Base-by-base conservation (phyloP, 2,797 vertebrate genomes). In the Carduelis carduelis region DNA sequence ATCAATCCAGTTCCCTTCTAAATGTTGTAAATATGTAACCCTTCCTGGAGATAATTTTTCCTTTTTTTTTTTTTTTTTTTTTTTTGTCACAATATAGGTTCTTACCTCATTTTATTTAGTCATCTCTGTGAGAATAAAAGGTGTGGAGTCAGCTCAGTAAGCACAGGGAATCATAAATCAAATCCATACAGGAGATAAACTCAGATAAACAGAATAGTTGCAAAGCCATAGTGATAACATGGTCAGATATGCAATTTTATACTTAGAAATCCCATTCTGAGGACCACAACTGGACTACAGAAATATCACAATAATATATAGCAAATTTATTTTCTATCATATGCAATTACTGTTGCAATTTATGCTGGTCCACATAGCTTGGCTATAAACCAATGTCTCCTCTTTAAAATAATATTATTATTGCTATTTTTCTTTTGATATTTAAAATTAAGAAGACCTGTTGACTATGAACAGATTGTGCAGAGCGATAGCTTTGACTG, bases 91-190 rank as follows among this genome's bases (percentile, higher is more conserved):
- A 53, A 35, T 21, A 14, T 66, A 46, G 52, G 35, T 64, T 56
- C 77, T 90, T 78, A 85, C 56, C 41, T 94, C 56, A 87, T 94
- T 93, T 91, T 65, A 86, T 92, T 71, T 94, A 76, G 71, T 78
- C 80, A 74, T 68, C 91, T 72, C 71, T 77, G 39, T 91, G 77
- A 90, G 47, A 59, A 92, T 21, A 53, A 90, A 86, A 94, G 56
- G 49, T 93, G 79, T 93, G 44, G 76, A 89, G 94, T 83, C 83
- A 90, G 90, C 93, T 94, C 39, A 94, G 52, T 66, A 88, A 93
- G 19, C 16, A 78, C 50, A 89, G 37, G 32, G 66, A 87, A 79
- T 66, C 52, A 59, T 90, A 91, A 92, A 93, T 83, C 57, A 95
- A 84, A 69, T 47, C 43, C 55, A 28, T 22, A 23, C 26, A 64